Evolutionary conservation across 1,140 invertebrate genomes (phyloP).

Genomic region (Hirudo medicinalis): DNA sequence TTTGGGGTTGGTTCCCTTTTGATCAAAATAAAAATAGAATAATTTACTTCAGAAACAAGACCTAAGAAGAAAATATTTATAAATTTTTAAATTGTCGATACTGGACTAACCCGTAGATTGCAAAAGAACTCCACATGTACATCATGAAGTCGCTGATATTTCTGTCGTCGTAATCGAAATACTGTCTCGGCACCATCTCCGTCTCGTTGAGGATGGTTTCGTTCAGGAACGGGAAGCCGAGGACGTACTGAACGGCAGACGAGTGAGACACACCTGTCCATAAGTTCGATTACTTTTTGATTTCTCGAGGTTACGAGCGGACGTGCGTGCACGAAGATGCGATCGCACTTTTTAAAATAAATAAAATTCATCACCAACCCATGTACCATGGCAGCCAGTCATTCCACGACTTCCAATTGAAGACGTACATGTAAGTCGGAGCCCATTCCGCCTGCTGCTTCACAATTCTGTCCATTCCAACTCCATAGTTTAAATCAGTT

Average conservation of each 20-base stretch:
- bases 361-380: slow-evolving; percentile 12
- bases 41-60: no score
- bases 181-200: slow-evolving; percentile 22
- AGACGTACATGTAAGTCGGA: slow-evolving; percentile 22
- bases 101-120: slow-evolving; percentile 19
- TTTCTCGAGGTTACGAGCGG: not conserved
- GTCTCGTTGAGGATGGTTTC: slow-evolving; percentile 23
- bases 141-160: slow-evolving; percentile 25
- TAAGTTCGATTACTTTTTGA: not conserved
- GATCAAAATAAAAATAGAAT: not conserved
- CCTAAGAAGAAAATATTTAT: no score
- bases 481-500: slow-evolving; percentile 21
- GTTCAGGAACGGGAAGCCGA: slow-evolving; percentile 23
- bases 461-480: slow-evolving; percentile 21
- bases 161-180: slow-evolving; percentile 24
- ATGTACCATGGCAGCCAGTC: slow-evolving; percentile 23
- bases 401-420: slow-evolving; percentile 24
- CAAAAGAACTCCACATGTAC: slow-evolving; percentile 23
- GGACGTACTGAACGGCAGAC: slow-evolving; percentile 21
- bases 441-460: slow-evolving; percentile 19
- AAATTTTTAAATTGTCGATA: not conserved
- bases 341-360: not conserved
- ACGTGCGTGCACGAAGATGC: not conserved
- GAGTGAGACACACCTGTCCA: slow-evolving; percentile 21
- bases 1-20: slow-evolving; percentile 21